Evolutionary conservation across 2,797 vertebrate genomes (phyloP), one percentile per base, ranked within the genome.

Genomic region (Spinus olivaceus): DNA sequence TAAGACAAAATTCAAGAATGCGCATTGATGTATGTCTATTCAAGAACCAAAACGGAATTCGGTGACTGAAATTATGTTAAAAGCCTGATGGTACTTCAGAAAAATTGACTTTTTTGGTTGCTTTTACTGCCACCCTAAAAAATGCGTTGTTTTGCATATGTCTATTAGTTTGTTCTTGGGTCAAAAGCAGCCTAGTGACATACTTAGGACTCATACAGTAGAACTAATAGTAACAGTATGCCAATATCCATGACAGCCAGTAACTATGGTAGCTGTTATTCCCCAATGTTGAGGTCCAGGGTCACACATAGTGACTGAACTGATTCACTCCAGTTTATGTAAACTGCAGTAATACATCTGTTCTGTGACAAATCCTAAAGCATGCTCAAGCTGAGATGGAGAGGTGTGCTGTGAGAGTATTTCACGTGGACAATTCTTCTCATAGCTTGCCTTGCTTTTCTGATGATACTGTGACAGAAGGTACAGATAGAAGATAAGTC

Each of bases 51-150:
- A 90, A 37, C 8, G 44, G 53, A 49, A 33, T 61, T 15, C 61
- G 14, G 13, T 57, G 16, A 77, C 35, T 65, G 33, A 77, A 80
- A 61, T 69, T 5, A 13, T 19, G 5, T 25, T 59, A n/a, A 67
- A 65, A 44, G 6, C 20, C n/a, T 49, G 9, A 41, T 23, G 11
- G 20, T n/a, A 57, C 32, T 39, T 76, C 6, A 67, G 33, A 53
- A 72, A 59, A 25, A 0, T 8, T 3, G 8, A 12, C 2, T 44
- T 33, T 32, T 70, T 32, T 32, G 3, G 0, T 59, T 59, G 25
- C 6, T 81, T 69, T 51, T 57, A 23, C 56, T 80, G 23, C 32
- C 17, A 24, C 8, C 14, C 15, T 67, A 74, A 10, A 33, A 76
- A 69, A n/a, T 22, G 12, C 24, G 21, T 35, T 30, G 4, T 14